Base-by-base conservation (phyloP, 2,888 invertebrate genomes). In the Cantharis flavilabris region DNA sequence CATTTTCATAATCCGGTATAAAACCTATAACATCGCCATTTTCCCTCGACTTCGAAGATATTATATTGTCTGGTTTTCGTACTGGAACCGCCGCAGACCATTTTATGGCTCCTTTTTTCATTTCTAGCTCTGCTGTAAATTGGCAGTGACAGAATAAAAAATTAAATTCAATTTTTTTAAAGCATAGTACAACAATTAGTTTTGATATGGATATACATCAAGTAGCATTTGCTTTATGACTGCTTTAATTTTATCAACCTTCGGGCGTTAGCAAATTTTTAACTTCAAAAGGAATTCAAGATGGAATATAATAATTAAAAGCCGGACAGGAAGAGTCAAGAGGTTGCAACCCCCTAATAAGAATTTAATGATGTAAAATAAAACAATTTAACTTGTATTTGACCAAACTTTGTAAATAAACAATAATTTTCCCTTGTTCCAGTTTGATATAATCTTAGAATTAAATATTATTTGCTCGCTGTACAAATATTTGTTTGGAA, bases 1-100 rank as follows among this genome's bases (percentile, higher is more conserved):
- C 91, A 87, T 89, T 89, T 84, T 90, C 91, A 83, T 91, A 91
- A 88, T 90, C 89, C n/a, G 90, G 90, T 76, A 88, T 89, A 78
- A 87, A 87, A 65, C 84, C 85, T 5, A 72, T 72, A 20, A 4
- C 4, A 28, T 84, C 81, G 3, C 83, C 83, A 67, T 81, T 83
- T 78, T 85, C 85, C 72, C 84, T 79, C 1, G 85, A 85, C 86
- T 90, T 90, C 0, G 91, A 91, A 11, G 91, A 91, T 75, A 91
- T 90, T 16, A 92, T 90, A 81, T 90, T 91, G 82, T 91, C 90
- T 62, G 88, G 85, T 63, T 89, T 90, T 81, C 88, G 86, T 82
- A 89, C 88, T 69, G 87, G 89, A 14, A 84, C 82, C 4, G 90
- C 77, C 80, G 88, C 89, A 77, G 90, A 89, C 91, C 91, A 91